These are phyloP conservation scores for Neolamprologus devosi DNA, from an alignment of 2,113 vertebrate genomes.

Conservation along the genomic window DNA sequence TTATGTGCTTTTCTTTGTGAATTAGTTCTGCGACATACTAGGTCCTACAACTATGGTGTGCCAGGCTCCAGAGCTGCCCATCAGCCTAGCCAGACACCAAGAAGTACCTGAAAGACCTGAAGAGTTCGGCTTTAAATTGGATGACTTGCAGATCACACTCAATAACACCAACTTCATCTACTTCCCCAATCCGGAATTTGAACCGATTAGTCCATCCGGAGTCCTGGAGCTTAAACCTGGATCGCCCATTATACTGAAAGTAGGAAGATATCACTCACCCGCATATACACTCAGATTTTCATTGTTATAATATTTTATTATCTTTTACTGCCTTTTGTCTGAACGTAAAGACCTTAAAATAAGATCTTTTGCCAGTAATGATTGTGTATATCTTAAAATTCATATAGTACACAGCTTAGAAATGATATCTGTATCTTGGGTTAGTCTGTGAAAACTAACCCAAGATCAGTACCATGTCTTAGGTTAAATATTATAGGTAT, in stretches of 20 bases:
- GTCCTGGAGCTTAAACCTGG: slow-evolving; percentile 94
- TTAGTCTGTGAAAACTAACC: neutral
- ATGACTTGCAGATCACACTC: slow-evolving; percentile 88
- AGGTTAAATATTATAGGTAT: neutral
- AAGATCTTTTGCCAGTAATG: accelerated
- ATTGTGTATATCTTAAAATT: neutral
- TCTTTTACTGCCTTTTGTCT: neutral
- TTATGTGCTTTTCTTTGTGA: neutral
- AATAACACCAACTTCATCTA: slow-evolving; percentile 94
- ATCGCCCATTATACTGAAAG: slow-evolving; percentile 96
- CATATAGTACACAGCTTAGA: neutral
- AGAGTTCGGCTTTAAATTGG: slow-evolving; percentile 95
- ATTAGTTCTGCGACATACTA: slow-evolving; percentile 82
- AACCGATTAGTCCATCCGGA: slow-evolving; percentile 83
- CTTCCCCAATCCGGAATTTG: slow-evolving; percentile 93
- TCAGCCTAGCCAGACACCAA: slow-evolving; percentile 74
- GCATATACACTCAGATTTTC: neutral
- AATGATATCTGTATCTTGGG: neutral
- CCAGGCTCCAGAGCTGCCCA: slow-evolving; percentile 83
- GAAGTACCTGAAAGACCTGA: slow-evolving; percentile 83
- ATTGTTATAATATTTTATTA: neutral
- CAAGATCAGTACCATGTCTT: neutral
- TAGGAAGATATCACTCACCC: slow-evolving; percentile 18
- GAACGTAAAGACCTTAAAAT: accelerated
- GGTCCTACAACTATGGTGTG: slow-evolving; percentile 89